Evolutionary conservation across 2,113 vertebrate genomes (phyloP), one percentile per base, ranked within the genome.

Genomic region (Trogon melanurus): DNA sequence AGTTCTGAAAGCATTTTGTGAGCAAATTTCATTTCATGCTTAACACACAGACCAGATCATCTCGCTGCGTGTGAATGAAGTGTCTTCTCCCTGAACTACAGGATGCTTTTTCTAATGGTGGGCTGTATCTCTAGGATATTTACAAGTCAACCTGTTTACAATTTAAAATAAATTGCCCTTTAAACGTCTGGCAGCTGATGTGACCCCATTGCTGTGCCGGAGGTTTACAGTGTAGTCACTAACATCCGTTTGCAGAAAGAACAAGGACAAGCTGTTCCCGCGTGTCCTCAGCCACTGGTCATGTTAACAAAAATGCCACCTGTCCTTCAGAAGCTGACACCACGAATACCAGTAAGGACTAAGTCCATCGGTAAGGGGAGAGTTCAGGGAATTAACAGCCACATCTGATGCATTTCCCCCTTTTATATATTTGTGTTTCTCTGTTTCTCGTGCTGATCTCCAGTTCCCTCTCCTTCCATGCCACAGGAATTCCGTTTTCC

Each of bases 251-350:
- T 64, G 69, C 78, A 81, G 89, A 60, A 26, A 56, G 65, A 71
- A 57, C 84, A 89, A 95, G 90, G 81, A 94, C 74, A 65, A 89
- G 32, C 66, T 93, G 74, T 47, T 69, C 65, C 36, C 34, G 41
- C 11, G 60, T 51, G 66, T 44, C 85, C 76, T 74, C 48, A 58
- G 71, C 45, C 10, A 18, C 82, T 38, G 34, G 34, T 58, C 51
- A 38, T 2, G 5, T n/a, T 85, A 87, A 93, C 78, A 94, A 96
- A 96, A 96, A 82, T 89, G 85, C 45, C 85, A 82, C 74, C 85
- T 88, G 79, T 88, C 78, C 74, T 79, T 71, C 74, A 89, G 50
- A 78, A 47, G 45, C 58, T 85, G 48, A 57, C 48, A 79, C 85
- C 44, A 30, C 0, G 0, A 47, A 62, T 58, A 41, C 25, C 76